Conservation (phyloP, 2,797 vertebrate genomes). For the Spatula versicolor region DNA sequence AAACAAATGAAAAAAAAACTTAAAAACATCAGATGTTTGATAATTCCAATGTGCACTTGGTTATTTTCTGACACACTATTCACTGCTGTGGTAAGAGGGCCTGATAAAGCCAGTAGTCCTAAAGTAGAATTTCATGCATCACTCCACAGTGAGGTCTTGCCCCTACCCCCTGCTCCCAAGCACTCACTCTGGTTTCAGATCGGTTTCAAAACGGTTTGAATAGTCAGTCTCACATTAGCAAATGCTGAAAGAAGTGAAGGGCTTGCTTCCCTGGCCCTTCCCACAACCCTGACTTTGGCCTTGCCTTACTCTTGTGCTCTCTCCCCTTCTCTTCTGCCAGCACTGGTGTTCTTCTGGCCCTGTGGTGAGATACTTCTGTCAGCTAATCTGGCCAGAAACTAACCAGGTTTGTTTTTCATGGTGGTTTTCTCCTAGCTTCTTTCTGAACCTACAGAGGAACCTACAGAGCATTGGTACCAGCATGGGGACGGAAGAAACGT, state of each 20-base stretch:
- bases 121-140: neutral
- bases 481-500: accelerated
- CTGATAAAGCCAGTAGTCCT: neutral
- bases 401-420: neutral
- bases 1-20: no score
- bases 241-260: neutral
- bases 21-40: neutral
- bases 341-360: neutral
- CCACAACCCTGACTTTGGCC: neutral
- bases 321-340: neutral
- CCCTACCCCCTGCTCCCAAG: neutral
- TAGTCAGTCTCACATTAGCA: neutral
- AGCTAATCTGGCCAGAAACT: neutral
- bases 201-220: no score
- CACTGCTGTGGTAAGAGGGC: neutral
- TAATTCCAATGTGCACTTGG: neutral
- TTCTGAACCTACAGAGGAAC: neutral
- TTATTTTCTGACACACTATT: neutral
- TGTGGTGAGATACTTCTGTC: neutral
- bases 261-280: neutral
- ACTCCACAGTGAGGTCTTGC: neutral
- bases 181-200: neutral
- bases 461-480: accelerated
- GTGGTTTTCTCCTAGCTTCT: neutral
- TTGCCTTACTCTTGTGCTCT: neutral